A percentile compares a stretch with the other conserved stretches of the same genome.
Evolutionary conservation across 2,797 vertebrate genomes (phyloP).

Genomic region (Pithecia hirsuta): DNA sequence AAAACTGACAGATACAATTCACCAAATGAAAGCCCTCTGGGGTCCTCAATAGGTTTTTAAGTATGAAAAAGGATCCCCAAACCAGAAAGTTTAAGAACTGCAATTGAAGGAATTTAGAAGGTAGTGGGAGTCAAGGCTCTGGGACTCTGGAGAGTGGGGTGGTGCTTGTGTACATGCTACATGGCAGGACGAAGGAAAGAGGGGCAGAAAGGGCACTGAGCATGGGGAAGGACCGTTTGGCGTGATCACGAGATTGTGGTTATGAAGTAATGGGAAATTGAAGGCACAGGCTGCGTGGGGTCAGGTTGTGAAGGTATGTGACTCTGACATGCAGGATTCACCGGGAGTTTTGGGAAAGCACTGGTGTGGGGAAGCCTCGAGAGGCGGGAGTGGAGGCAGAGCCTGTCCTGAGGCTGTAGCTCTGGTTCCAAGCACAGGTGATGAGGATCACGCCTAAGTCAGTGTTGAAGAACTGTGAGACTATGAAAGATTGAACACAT

Average conservation of each 20-base stretch:
- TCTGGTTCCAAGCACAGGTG: neutral
- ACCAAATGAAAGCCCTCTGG: neutral
- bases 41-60: neutral
- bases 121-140: neutral
- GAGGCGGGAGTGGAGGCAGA: neutral
- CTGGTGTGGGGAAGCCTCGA: fast-evolving
- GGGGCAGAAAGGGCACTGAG: neutral
- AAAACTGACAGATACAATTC: neutral
- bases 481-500: neutral
- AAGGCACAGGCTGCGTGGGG: neutral
- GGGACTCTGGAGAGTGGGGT: neutral
- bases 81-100: neutral
- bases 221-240: neutral
- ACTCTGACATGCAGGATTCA: neutral
- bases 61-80: neutral
- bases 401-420: neutral
- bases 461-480: neutral
- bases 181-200: neutral
- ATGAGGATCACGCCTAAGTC: neutral
- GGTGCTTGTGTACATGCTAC: neutral
- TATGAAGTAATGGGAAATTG: neutral
- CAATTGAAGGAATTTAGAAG: neutral
- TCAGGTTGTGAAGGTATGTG: neutral
- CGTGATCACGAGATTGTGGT: neutral
- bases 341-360: neutral